Evolutionary conservation across 2,113 vertebrate species (phyloP).

Genomic region (Mola mola): DNA sequence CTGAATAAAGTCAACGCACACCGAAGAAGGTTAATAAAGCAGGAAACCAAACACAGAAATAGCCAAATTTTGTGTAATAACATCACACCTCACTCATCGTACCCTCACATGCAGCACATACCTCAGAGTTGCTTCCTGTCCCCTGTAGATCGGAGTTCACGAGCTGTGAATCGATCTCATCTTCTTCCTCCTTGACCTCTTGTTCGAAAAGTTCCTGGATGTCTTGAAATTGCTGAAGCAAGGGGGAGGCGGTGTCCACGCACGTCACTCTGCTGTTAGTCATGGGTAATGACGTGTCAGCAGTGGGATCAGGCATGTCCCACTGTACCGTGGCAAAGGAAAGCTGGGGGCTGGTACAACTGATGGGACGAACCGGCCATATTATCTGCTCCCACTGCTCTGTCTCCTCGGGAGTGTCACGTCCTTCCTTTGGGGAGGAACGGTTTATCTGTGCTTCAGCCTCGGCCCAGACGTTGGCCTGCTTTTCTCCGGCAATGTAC

Average conservation of each 20-base stretch:
- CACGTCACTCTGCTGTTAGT: slow-evolving; percentile 37
- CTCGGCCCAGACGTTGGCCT: slow-evolving; percentile 2
- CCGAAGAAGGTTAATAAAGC: background rate
- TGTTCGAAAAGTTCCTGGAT: background rate
- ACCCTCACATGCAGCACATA: slow-evolving; percentile 19
- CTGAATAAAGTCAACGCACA: background rate
- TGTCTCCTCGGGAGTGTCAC: slow-evolving; percentile 28
- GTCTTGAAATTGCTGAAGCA: slow-evolving; percentile 16
- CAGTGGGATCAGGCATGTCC: slow-evolving; percentile 62
- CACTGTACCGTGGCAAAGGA: slow-evolving; percentile 77
- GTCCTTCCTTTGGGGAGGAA: background rate
- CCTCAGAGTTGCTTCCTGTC: slow-evolving; percentile 49
- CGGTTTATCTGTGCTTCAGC: slow-evolving; percentile 10
- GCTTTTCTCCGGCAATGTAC: slow-evolving; percentile 40
- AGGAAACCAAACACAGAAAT: slow-evolving; percentile 13
- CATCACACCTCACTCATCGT: background rate
- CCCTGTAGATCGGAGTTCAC: slow-evolving; percentile 14
- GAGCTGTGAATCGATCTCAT: slow-evolving; percentile 17
- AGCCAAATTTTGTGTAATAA: background rate
- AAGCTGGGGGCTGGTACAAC: slow-evolving; percentile 43
- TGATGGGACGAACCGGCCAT: slow-evolving; percentile 55
- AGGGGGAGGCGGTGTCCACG: slow-evolving; percentile 19
- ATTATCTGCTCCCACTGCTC: slow-evolving; percentile 58
- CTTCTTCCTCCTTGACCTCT: slow-evolving; percentile 33
- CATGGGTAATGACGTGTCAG: slow-evolving; percentile 25